Evolutionary conservation across 2,888 invertebrate genomes (phyloP), one percentile per base, ranked within the genome.

Genomic region (Podabrus alpinus): DNA sequence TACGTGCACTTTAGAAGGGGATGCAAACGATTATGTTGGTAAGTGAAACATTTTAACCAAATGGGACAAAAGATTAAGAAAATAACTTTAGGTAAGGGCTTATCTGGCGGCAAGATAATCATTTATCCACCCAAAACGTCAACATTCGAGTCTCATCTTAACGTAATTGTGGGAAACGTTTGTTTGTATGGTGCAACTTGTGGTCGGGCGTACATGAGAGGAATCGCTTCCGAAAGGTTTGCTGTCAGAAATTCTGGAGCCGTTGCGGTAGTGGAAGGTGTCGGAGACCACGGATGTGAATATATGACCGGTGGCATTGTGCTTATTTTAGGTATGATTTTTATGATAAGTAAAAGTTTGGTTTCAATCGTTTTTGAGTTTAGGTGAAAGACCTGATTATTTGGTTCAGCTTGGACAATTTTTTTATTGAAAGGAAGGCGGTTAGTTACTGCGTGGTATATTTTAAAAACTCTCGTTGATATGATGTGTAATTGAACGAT

Each of bases 281-380:
- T 97, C 74, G 99, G 99, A 60, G 99, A 99, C 89, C 99, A 99
- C 88, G 99, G 98, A 74, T 99, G 99, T 90, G 99, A 99, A 89
- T 99, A 99, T 88, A 99, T 99, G 99, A 99, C 99, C 67, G 98
- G 97, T 13, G 98, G 98, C 74, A 89, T 91, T 75, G 95, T 95
- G 77, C 90, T 99, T 69, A 94, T 99, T 83, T 91, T 99, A 15
- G 86, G 86, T 85, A 79, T 64, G 79, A 73, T 76, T 59, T 15
- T 21, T 64, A n/a, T 19, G 19, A 64, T 64, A 17, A 64, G 62
- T 64, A 64, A 64, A 19, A 64, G 62, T 64, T 19, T 64, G 21
- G 62, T 64, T 64, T 64, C 62, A 64, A 64, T 64, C 62, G 13
- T 64, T 64, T 64, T 64, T 64, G 62, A 64, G 62, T 64, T 64